Base-by-base conservation (phyloP, 2,888 invertebrate genomes). In the Chaitophorus viminalis region DNA sequence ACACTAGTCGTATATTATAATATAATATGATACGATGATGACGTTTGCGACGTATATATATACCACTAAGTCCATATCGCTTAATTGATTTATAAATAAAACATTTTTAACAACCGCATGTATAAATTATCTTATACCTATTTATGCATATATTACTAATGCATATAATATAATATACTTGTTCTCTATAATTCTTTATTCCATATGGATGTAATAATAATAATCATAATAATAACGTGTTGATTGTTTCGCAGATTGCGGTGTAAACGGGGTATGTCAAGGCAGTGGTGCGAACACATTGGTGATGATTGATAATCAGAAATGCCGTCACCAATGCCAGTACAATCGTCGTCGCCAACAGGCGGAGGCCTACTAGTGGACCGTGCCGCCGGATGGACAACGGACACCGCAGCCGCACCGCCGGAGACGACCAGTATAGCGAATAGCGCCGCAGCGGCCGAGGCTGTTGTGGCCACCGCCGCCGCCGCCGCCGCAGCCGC, bases 251-350 rank as follows among this genome's bases (percentile, higher is more conserved):
- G 60, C 39, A 87, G 87, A 87, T 87, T 87, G 87, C 74, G 74
- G 79, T 87, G 79, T 87, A 74, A 74, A 79, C 87, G 87, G 87
- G 87, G 87, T 46, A 87, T 87, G 87, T 87, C 87, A 87, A 87
- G 87, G 87, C 87, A 87, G 87, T 60, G 87, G 79, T 46, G 87
- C 87, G 79, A 87, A 87, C 31, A 87, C 87, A 74, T 74, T 87
- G 87, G 87, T 81, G 87, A 87, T 87, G 87, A 87, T 87, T 87
- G 87, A 87, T 87, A 87, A 87, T 25, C 87, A 87, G 87, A 87
- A 81, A 87, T 87, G 87, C 87, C 87, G 87, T 87, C 87, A 87
- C 87, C 87, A 25, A 74, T 87, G 79, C 86, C 86, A 86, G 54
- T 86, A 79, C 87, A 87, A 74, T 81, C 87, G 87, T 87, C 87